Base-by-base conservation (phyloP, 2,797 vertebrate species). In the Lerista edwardsae region DNA sequence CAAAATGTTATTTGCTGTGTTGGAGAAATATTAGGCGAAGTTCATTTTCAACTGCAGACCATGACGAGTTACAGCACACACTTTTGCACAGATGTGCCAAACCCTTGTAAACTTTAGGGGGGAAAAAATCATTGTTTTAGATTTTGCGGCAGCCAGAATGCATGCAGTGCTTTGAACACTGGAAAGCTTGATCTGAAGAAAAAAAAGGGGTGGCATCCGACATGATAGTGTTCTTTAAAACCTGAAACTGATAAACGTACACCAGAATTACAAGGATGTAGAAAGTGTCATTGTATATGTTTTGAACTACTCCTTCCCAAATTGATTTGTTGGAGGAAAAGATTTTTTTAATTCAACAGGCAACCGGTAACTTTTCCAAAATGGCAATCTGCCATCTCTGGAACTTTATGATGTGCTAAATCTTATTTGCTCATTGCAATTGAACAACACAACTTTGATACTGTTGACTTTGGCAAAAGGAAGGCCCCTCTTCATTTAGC, bases 51-150 rank as follows among this genome's bases (percentile, higher is more conserved):
- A 25, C 39, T 80, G 47, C 27, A 80, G 71, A 44, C 62, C 72
- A 75, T 80, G 72, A 61, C 19, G 55, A 61, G 51, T 76, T 85
- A 36, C 79, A 85, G 64, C 71, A 75, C 79, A 85, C 79, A 51
- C 51, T 59, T 86, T 41, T 86, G 79, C 79, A 86, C 84, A 86
- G 51, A 86, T 86, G 79, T 81, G 84, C 73, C 79, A 81, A 86
- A 76, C n/a, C 78, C 57, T 27, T 73, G 73, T 69, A 76, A 62
- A 61, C n/a, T 8, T 69, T 68, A 34, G n/a, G n/a, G n/a, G n/a
- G 9, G 2, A 34, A 68, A 75, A 68, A 27, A 51, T 14, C 55
- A 41, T 69, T 67, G 23, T 29, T 69, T 75, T 65, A 34, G 14
- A 47, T 59, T 71, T 59, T 15, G 17, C 71, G 59, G 39, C n/a